These are phyloP conservation scores for Amphipyra tragopoginis DNA, from an alignment of 2,888 invertebrate genomes.

Conservation along the genomic window DNA sequence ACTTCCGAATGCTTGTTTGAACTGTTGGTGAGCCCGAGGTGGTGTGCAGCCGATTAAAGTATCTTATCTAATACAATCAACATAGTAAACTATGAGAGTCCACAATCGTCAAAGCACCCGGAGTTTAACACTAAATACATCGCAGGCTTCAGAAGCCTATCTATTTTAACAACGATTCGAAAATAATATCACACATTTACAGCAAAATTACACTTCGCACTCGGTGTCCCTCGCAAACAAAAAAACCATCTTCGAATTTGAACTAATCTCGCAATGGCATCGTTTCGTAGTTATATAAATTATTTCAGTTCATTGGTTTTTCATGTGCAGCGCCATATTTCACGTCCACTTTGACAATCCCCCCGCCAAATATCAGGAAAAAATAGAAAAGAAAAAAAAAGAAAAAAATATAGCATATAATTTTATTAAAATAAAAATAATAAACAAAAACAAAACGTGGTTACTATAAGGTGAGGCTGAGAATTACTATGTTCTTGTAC, in stretches of 20 bases:
- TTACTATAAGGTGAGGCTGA: constrained; percentile 73
- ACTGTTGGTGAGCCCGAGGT: constrained; percentile 21
- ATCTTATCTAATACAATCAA: constrained; percentile 85
- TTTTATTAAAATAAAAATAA: constrained; percentile 78
- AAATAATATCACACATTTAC: constrained; percentile 89
- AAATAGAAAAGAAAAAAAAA: constrained; percentile 71
- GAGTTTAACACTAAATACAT: constrained; percentile 88
- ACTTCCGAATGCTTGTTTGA: constrained; percentile 47
- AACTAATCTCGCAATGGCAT: constrained; percentile 78
- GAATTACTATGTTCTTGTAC: constrained; percentile 66
- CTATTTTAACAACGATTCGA: constrained; percentile 81
- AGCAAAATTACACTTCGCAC: constrained; percentile 85
- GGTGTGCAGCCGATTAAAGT: constrained; percentile 71
- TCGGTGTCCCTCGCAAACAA: constrained; percentile 76
- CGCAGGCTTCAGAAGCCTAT: constrained; percentile 87
- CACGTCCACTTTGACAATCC: constrained; percentile 87
- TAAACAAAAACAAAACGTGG: constrained; percentile 65
- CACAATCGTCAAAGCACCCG: constrained; percentile 90
- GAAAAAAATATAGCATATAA: constrained; percentile 69
- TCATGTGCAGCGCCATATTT: constrained; percentile 86
- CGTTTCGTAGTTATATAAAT: constrained; percentile 69
- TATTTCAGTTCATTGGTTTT: constrained; percentile 76
- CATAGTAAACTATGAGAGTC: constrained; percentile 86
- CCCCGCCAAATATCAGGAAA: constrained; percentile 78
- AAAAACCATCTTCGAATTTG: constrained; percentile 68